Evolutionary conservation across 92 coral and sea anemone genomes (phyloP).

Genomic region (Heliopora coerulea): DNA sequence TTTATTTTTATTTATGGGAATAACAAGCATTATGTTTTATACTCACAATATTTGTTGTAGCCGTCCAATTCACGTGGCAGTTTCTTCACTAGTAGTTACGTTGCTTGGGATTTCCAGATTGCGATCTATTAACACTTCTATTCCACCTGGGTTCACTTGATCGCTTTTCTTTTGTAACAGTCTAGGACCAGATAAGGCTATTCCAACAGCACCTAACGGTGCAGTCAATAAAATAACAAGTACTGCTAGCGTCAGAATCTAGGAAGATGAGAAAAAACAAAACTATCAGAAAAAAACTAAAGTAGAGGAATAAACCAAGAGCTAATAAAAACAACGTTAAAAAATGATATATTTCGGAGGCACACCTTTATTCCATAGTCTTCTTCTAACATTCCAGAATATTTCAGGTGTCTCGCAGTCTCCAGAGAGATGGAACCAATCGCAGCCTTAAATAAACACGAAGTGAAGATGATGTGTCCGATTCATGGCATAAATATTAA

Average conservation of each 20-base stretch:
- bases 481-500: too few relatives aligned
- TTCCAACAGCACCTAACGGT: slow-evolving; percentile 25
- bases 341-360: too few relatives aligned
- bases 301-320: background rate
- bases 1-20: too few relatives aligned
- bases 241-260: slow-evolving; percentile 35
- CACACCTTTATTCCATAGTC: slow-evolving; percentile 82
- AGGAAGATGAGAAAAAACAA: background rate
- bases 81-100: background rate
- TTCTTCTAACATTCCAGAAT: slow-evolving; percentile 67
- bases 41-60: too few relatives aligned
- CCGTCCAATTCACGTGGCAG: too few relatives aligned
- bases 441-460: too few relatives aligned
- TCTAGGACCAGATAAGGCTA: slow-evolving; percentile 34
- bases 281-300: background rate
- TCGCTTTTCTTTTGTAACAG: slow-evolving; percentile 9
- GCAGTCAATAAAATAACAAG: slow-evolving; percentile 31
- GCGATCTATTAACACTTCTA: background rate
- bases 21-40: background rate
- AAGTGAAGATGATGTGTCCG: too few relatives aligned
- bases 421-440: slow-evolving; percentile 93
- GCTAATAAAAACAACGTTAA: too few relatives aligned
- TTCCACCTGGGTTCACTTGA: too few relatives aligned
- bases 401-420: slow-evolving; percentile 78
- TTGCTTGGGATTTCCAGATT: background rate